Evolutionary conservation across 2,797 vertebrate species (phyloP).

Genomic region (Hafferia zeledoni): DNA sequence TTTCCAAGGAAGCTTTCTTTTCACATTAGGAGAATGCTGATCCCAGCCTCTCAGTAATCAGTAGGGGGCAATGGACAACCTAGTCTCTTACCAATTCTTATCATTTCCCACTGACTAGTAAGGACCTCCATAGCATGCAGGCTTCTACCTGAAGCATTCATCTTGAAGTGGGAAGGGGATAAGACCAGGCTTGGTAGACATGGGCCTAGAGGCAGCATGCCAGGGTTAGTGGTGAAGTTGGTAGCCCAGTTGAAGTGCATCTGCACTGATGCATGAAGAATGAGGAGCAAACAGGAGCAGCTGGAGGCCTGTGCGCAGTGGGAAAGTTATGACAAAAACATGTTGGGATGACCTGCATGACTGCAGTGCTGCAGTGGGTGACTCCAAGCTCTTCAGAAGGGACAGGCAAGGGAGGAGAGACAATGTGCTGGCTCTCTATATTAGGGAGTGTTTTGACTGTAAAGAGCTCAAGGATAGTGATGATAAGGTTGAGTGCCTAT

Average conservation of each 20-base stretch:
- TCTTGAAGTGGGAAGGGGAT: neutral
- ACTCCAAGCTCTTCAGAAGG: neutral
- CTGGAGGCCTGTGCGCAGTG: neutral
- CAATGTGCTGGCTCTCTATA: neutral
- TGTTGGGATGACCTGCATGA: neutral
- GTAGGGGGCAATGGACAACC: neutral
- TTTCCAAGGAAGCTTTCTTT: neutral
- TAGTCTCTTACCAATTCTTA: neutral
- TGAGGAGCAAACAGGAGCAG: neutral
- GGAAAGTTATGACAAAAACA: neutral
- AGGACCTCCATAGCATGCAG: neutral
- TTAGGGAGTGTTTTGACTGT: neutral
- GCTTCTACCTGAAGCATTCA: neutral
- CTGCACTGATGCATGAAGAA: neutral
- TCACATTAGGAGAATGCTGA: neutral
- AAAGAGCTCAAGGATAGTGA: neutral
- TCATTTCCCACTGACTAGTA: neutral
- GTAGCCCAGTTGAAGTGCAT: neutral
- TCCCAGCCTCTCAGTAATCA: neutral
- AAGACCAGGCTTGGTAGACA: neutral
- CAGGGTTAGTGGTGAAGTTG: neutral
- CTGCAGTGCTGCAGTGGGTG: neutral
- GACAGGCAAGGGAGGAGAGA: neutral
- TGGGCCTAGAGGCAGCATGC: rapidly evolving
- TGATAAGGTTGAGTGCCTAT: neutral